Percentiles rank a stretch among this genome's conserved stretches.
Conservation (phyloP, 2,797 vertebrate genomes). For the Heteromormyrus szaboi region DNA sequence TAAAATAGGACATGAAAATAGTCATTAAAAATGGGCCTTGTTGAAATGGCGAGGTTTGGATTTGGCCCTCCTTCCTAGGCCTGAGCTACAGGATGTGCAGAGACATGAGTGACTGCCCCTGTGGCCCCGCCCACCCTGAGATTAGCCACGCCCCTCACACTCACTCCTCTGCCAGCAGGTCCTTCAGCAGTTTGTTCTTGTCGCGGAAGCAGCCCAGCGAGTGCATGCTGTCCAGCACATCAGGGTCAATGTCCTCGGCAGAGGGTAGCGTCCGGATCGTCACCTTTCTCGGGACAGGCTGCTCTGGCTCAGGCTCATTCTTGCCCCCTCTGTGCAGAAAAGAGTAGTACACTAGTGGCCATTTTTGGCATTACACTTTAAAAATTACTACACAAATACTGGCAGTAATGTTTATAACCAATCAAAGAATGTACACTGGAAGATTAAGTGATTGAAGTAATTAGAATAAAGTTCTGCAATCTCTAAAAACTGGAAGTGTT, state of each 20-base stretch:
- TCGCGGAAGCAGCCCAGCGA: constrained; percentile 96
- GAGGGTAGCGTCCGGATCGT: constrained; percentile 83
- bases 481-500: not conserved
- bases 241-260: constrained; percentile 90
- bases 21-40: not conserved
- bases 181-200: constrained; percentile 92
- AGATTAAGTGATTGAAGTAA: not conserved
- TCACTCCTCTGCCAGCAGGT: constrained; percentile 92
- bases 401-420: not conserved
- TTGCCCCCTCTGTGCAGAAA: constrained; percentile 75
- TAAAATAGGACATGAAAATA: not conserved
- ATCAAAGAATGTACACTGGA: not conserved
- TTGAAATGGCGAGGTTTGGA: not conserved
- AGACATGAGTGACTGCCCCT: constrained; percentile 10
- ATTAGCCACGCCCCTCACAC: constrained; percentile 37
- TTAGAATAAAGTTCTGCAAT: not conserved
- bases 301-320: constrained; percentile 94
- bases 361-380: not conserved
- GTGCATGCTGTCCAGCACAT: constrained; percentile 98
- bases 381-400: not conserved
- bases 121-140: not conserved
- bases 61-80: not conserved
- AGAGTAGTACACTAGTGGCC: not conserved
- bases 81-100: not conserved
- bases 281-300: constrained; percentile 90